phyloP scores from a whole-genome alignment of 2,888 invertebrate species.

The Yponomeuta cagnagella region DNA sequence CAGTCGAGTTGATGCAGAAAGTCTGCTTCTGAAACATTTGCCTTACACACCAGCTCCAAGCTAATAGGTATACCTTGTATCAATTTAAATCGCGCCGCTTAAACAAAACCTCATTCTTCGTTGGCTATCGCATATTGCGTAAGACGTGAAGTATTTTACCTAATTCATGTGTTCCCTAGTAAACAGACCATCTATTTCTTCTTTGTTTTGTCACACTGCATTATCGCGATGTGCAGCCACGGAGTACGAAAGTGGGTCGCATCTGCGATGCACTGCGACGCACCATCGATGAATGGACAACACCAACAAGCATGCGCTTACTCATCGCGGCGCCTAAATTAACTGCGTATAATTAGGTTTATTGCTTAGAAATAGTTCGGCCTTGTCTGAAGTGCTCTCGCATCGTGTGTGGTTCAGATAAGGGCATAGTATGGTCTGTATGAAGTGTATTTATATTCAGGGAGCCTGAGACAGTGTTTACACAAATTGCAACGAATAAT shows the following conservation, averaged over 20 bases:
- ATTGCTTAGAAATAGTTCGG: slow-evolving; percentile 7
- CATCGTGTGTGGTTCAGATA: not conserved
- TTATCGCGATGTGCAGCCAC: slow-evolving; percentile 37
- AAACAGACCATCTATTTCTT: no score
- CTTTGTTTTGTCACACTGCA: not conserved
- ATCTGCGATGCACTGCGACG: slow-evolving; percentile 13
- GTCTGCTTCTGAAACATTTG: not conserved
- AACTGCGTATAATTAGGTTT: slow-evolving; percentile 9
- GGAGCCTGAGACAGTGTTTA: not conserved
- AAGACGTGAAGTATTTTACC: no score
- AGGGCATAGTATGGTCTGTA: not conserved
- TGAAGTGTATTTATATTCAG: not conserved
- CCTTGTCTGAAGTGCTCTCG: not conserved
- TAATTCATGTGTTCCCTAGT: no score
- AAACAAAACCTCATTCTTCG: no score
- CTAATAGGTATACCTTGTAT: no score
- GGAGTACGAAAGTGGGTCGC: slow-evolving; percentile 21
- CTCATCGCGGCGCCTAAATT: slow-evolving; percentile 3
- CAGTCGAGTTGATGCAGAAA: not conserved
- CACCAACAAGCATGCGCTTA: not conserved
- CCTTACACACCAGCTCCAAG: not conserved
- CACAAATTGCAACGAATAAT: not conserved
- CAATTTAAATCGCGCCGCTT: no score
- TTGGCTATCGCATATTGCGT: no score
- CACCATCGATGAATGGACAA: not conserved